These are phyloP conservation scores for Gavialis gangeticus DNA, from an alignment of 2,113 vertebrate genomes.

Conservation along the genomic window DNA sequence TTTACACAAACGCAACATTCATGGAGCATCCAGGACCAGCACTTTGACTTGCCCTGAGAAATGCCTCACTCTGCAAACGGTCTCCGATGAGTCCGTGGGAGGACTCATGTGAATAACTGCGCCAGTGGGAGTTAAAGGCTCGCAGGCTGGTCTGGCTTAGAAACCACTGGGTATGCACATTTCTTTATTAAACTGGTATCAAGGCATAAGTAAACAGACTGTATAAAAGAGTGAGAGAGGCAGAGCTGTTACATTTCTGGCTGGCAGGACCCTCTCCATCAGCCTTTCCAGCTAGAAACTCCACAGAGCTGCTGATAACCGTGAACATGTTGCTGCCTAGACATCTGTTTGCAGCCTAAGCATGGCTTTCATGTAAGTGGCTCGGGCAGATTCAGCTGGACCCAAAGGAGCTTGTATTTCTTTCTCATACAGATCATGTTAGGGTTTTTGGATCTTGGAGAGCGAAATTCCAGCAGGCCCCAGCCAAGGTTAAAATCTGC, in stretches of 20 bases:
- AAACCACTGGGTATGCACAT: background rate
- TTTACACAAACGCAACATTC: background rate
- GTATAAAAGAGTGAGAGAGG: background rate
- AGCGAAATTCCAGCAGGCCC: conserved; percentile 47
- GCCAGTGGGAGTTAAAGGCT: background rate
- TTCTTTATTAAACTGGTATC: background rate
- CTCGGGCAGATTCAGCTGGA: conserved; percentile 30
- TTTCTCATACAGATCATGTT: conserved; percentile 59
- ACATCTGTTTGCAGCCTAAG: conserved; percentile 51
- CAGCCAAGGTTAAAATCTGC: conserved; percentile 59
- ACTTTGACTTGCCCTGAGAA: background rate
- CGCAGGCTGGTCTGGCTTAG: background rate
- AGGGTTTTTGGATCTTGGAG: conserved; percentile 50
- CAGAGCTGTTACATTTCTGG: background rate
- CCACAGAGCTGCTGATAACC: conserved; percentile 33
- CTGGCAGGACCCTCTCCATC: background rate
- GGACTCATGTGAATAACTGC: background rate
- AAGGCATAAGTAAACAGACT: background rate
- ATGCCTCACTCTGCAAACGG: background rate
- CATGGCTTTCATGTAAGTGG: conserved; percentile 36
- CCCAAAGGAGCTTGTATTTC: background rate
- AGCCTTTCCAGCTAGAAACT: conserved; percentile 6
- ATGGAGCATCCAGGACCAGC: background rate
- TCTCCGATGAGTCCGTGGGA: background rate
- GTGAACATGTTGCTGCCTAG: background rate